These are phyloP conservation scores for Notocelia uddmanniana DNA, from an alignment of 2,888 invertebrate species.

Conservation along the genomic window DNA sequence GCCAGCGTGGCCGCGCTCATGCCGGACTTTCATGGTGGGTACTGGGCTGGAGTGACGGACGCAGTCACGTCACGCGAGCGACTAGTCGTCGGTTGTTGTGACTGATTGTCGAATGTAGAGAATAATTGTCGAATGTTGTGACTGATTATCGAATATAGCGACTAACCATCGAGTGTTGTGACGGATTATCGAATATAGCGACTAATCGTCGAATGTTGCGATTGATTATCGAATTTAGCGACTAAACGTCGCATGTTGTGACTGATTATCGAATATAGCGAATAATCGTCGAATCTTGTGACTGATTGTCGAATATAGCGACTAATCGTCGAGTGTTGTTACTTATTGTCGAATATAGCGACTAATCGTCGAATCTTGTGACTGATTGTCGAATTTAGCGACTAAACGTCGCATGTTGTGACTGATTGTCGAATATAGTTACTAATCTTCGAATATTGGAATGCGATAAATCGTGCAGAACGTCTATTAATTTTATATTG, in stretches of 20 bases:
- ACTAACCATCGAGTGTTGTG: background rate
- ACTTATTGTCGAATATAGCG: background rate
- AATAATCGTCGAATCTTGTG: background rate
- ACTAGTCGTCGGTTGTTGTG: background rate
- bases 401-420: background rate
- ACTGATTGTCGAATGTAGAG: background rate
- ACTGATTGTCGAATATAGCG: background rate
- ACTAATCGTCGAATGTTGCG: background rate
- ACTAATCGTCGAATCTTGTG: background rate
- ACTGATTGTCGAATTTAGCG: background rate
- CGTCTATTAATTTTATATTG: background rate
- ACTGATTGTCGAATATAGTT: background rate
- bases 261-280: background rate
- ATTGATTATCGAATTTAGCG: background rate
- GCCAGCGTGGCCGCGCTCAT: conserved; percentile 87
- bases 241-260: background rate
- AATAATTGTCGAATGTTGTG: background rate
- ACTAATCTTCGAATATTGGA: background rate
- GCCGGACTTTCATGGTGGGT: conserved; percentile 90
- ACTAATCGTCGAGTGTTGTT: background rate
- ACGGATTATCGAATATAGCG: background rate
- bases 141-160: background rate
- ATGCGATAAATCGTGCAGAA: background rate
- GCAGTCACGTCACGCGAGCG: background rate
- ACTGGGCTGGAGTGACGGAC: background rate